Base-by-base conservation (phyloP, 1,140 invertebrate species). In the Drosophila pectinifera region DNA sequence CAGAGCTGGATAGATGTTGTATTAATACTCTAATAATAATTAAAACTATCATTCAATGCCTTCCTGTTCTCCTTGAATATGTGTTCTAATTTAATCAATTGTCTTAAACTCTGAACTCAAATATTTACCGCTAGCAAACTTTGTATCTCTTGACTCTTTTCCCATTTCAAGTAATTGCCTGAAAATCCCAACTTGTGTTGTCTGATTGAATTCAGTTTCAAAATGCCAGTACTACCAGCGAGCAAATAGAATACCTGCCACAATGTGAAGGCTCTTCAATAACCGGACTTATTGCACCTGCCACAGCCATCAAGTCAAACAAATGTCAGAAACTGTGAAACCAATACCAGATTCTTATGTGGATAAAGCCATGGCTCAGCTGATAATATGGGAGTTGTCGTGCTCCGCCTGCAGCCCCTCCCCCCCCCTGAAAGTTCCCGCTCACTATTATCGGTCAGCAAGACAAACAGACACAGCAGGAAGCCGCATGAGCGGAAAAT, bases 401-500 rank as follows among this genome's bases (percentile, higher is more conserved):
- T 20, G 5, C 8, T 10, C 14, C 26, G 26, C 26, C 26, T 26
- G 2, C 8, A 28, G 26, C 7, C 28, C 5, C 1, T 34, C 41
- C n/a, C 4, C 4, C 28, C 36, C 26, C 38, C 61, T 65, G 28
- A 65, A 36, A 53, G 65, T 43, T 53, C n/a, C 36, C 65, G 49
- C 68, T 55, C 22, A 39, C 64, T 43, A 72, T 72, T 80, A 80
- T 75, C 72, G 78, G 78, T 80, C 78, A 80, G 73, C 64, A 76
- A 80, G 58, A 58, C 68, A 73, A 78, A 65, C 76, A 65, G 31
- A 78, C 43, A 48, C 59, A 70, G 63, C 80, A 79, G 80, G 74
- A 83, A 83, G 64, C 80, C 80, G 73, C 73, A 80, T 85, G 81
- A 84, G 80, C 77, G 80, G 81, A 85, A 84, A 84, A 84, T 84